These are phyloP conservation scores for Melitaea cinxia DNA, from an alignment of 1,140 invertebrate species.

Conservation along the genomic window DNA sequence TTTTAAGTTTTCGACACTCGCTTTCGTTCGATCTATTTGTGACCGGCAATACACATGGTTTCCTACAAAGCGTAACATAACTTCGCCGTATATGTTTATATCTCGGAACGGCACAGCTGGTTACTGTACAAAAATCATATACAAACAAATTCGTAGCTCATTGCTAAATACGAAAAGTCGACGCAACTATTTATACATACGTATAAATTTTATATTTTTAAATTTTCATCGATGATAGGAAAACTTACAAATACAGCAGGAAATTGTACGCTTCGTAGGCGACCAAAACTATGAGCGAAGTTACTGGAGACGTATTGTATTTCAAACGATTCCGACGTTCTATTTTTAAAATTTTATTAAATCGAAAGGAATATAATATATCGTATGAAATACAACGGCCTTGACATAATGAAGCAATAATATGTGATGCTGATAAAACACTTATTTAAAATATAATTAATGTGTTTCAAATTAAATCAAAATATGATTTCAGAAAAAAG, in stretches of 20 bases:
- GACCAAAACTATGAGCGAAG: constrained; percentile 2
- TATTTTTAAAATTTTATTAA: constrained; percentile 1
- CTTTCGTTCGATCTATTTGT: constrained; percentile 23
- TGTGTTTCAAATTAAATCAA: not conserved
- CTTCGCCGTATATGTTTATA: not conserved
- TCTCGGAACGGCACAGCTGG: not conserved
- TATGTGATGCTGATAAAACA: not conserved
- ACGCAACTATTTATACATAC: not conserved
- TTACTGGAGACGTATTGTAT: constrained; percentile 5
- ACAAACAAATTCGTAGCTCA: not conserved
- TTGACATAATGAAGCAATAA: constrained; percentile 1
- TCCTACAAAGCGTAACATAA: constrained; percentile 7
- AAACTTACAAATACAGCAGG: not conserved
- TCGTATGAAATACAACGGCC: not conserved
- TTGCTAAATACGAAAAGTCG: not conserved
- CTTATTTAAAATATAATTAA: not conserved
- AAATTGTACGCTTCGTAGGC: constrained; percentile 13
- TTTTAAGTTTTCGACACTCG: not conserved
- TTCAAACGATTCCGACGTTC: constrained; percentile 4
- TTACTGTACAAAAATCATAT: not conserved
- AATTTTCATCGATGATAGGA: not conserved
- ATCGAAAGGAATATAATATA: constrained; percentile 6
- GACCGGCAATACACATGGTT: constrained; percentile 11
- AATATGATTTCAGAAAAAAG: too few relatives aligned
- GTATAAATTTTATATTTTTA: not conserved